Conservation (phyloP, 2,113 vertebrate species). For the Archocentrus centrarchus region DNA sequence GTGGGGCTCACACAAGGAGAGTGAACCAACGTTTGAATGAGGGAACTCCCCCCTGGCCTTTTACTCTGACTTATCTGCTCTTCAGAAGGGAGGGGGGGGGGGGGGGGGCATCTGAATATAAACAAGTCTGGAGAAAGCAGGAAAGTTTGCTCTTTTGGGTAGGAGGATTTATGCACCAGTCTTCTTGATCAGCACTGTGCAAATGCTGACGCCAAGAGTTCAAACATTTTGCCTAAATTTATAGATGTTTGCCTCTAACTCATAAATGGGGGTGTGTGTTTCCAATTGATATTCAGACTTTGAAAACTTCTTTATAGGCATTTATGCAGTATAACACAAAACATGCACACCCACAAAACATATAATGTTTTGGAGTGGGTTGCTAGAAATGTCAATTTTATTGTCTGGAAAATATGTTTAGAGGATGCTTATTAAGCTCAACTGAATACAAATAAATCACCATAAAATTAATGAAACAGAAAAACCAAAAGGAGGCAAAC, state of each 20-base stretch:
- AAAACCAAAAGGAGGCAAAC: slow-evolving; percentile 23
- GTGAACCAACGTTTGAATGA: slow-evolving; percentile 46
- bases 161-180: slow-evolving; percentile 59
- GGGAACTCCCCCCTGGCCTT: slow-evolving; percentile 44
- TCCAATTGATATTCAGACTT: slow-evolving; percentile 42
- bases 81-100: neutral
- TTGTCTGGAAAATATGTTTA: slow-evolving; percentile 36
- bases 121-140: slow-evolving; percentile 53
- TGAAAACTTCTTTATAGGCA: slow-evolving; percentile 24
- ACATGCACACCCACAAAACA: slow-evolving; percentile 4
- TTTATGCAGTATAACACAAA: slow-evolving; percentile 21
- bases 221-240: slow-evolving; percentile 53
- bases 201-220: slow-evolving; percentile 63
- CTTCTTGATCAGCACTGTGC: slow-evolving; percentile 45
- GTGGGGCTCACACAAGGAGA: slow-evolving; percentile 38
- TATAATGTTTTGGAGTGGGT: slow-evolving; percentile 1
- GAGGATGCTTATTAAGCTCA: neutral
- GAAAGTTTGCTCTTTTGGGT: slow-evolving; percentile 39
- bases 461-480: slow-evolving; percentile 22
- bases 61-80: slow-evolving; percentile 37
- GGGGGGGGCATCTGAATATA: slow-evolving; percentile 39
- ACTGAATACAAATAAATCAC: slow-evolving; percentile 34
- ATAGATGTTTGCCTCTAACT: slow-evolving; percentile 36
- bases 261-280: slow-evolving; percentile 26
- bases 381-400: slow-evolving; percentile 17